Evolutionary conservation across 2,888 invertebrate species (phyloP), one percentile per base, ranked within the genome.

Genomic region (Apamea epomidion): DNA sequence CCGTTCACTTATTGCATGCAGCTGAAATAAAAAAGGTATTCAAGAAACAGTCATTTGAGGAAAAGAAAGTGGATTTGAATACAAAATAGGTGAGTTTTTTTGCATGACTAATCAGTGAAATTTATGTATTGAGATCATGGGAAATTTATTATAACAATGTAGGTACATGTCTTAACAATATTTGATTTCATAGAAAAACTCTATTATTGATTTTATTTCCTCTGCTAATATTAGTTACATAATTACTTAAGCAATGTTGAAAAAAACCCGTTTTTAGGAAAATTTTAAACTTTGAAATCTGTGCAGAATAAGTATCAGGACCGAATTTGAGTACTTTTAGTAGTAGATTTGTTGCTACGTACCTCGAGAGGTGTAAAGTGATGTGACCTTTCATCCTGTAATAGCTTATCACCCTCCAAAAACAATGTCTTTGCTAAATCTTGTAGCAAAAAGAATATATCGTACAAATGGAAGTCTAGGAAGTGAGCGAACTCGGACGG

Each of bases 1-100:
- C 86, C 99, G 97, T 94, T 99, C 98, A 92, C 98, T 99, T 80
- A 99, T 98, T n/a, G 99, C 98, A 95, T 98, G 98, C 48, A 99
- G 95, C 98, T 99, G 97, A 81, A 97, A 97, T n/a, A 21, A 54
- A 45, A 87, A 77, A 58, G 48, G 88, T 62, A 21, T 72, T 60
- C 4, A 65, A 58, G 25, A 70, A 64, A 64, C 1, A 1, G 2
- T 54, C 1, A 29, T n/a, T 75, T 60, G 21, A 67, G n/a, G 29
- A 54, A 58, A 32, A 76, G 48, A 70, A 69, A 69, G 29, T 45
- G 18, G 21, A 10, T 48, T 25, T 65, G 65, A 58, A 65, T 73
- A 45, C 10, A 12, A 54, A 75, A 54, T 32, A 54, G 6, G 25
- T 54, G 54, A 14, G 18, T 54, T 29, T 51, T 32, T 69, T 62